These are phyloP conservation scores for Pungitius pungitius DNA, from an alignment of 2,113 vertebrate species.

Conservation along the genomic window DNA sequence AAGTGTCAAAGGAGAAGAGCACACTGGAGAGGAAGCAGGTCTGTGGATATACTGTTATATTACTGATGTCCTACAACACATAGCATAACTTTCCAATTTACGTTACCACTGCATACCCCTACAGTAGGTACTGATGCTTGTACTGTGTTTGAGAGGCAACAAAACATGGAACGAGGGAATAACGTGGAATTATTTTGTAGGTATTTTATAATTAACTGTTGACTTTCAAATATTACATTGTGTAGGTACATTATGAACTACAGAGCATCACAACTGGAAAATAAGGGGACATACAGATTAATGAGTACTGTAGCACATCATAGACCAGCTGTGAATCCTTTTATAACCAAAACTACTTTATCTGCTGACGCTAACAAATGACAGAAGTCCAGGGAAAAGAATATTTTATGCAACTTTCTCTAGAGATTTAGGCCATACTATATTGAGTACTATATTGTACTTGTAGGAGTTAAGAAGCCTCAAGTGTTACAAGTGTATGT, in stretches of 20 bases:
- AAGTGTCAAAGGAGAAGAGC: conserved; percentile 71
- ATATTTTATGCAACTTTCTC: neutral
- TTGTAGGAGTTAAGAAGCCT: neutral
- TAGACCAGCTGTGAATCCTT: neutral
- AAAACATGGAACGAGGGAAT: neutral
- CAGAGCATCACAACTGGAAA: neutral
- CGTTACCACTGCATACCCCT: neutral
- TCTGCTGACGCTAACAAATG: neutral
- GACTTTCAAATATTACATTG: neutral
- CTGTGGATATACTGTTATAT: neutral
- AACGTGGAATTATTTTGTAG: neutral
- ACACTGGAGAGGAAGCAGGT: conserved; percentile 73
- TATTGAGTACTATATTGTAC: neutral
- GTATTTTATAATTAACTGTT: neutral
- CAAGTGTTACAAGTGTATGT: neutral
- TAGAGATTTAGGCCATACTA: no score
- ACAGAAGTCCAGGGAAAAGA: neutral
- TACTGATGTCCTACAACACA: neutral
- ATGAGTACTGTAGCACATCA: neutral
- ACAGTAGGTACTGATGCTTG: neutral
- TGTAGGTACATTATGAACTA: neutral
- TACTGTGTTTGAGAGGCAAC: neutral
- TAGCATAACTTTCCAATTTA: neutral
- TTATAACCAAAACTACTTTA: neutral
- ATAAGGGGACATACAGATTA: neutral